Conservation (phyloP, 2,888 invertebrate genomes). For the Masnerella sp. region DNA sequence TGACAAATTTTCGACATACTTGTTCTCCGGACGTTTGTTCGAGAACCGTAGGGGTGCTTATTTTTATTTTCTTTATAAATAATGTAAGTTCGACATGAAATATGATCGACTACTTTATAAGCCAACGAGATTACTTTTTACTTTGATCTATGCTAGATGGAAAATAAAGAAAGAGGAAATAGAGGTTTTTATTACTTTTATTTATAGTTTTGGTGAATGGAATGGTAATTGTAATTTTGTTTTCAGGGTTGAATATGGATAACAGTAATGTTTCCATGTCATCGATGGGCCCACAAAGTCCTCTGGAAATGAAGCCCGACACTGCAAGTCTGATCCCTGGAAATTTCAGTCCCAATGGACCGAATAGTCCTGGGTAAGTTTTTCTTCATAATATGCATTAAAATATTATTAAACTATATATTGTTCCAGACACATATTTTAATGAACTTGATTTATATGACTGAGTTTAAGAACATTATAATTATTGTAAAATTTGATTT, state of each 20-base stretch:
- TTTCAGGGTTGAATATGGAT: conserved; percentile 86
- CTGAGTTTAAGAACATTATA: too few species aligned
- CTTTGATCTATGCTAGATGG: neutral
- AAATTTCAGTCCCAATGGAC: conserved; percentile 81
- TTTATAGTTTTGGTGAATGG: too few species aligned
- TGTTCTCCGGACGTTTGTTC: neutral
- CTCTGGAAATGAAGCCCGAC: conserved; percentile 93
- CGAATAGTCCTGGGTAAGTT: conserved; percentile 81
- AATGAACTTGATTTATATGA: neutral
- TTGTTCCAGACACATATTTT: neutral
- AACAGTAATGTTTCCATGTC: conserved; percentile 83
- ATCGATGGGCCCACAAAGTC: conserved; percentile 89
- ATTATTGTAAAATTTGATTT: too few species aligned
- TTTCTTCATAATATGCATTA: neutral
- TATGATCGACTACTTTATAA: too few species aligned
- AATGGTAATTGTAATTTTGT: too few species aligned
- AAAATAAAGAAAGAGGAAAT: neutral
- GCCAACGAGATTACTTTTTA: neutral
- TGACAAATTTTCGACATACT: conserved; percentile 7
- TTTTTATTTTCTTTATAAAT: conserved; percentile 5
- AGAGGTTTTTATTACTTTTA: too few species aligned
- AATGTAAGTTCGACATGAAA: neutral
- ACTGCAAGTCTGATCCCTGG: conserved; percentile 84
- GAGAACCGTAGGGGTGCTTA: neutral
- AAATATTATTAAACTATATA: too few species aligned